Base-by-base conservation (phyloP, 2,888 invertebrate species). In the Julus scanicus region DNA sequence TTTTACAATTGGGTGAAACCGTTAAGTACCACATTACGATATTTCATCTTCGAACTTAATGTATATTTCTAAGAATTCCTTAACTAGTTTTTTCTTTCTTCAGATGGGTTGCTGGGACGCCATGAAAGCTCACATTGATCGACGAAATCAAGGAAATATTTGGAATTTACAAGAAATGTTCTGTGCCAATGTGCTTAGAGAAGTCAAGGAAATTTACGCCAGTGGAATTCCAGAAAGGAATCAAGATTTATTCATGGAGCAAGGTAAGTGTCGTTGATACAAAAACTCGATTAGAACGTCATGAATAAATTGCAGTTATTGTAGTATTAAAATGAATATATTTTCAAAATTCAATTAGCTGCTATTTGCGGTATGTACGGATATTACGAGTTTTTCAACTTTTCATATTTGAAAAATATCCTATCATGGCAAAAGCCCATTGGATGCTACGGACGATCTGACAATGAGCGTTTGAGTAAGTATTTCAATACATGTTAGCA, bases 191-290 rank as follows among this genome's bases (percentile, higher is more conserved):
- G 86, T 87, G 13, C 49, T 88, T 9, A 44, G 53, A 13, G 88
- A 88, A 83, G 87, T 88, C 4, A 48, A 87, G 83, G 87, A 88
- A 39, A 1, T 17, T n/a, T 39, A 20, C 3, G 49, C 20, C 2
- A 53, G 39, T n/a, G 83, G 84, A 37, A 17, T 84, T 84, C 44
- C 87, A 1, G 80, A 84, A 17, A 4, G 3, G 13, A 29, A 40
- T 37, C 71, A 53, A 13, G 88, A 88, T 71, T 63, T 88, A n/a
- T 88, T 88, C 87, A 40, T 88, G 80, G 88, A 88, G 53, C 88
- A 88, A 88, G 80, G 88, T 87, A 20, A 87, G 86, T 13, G 4
- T 13, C 20, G n/a, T 86, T 84, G 4, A 5, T 86, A 20, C 80
- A 80, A 29, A 29, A 29, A 29, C 29, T 1, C 1, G 29, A 29